A percentile compares a stretch with the other conserved stretches of the same genome.
Conservation (phyloP, 1,140 invertebrate genomes). For the Bombus superbus region DNA sequence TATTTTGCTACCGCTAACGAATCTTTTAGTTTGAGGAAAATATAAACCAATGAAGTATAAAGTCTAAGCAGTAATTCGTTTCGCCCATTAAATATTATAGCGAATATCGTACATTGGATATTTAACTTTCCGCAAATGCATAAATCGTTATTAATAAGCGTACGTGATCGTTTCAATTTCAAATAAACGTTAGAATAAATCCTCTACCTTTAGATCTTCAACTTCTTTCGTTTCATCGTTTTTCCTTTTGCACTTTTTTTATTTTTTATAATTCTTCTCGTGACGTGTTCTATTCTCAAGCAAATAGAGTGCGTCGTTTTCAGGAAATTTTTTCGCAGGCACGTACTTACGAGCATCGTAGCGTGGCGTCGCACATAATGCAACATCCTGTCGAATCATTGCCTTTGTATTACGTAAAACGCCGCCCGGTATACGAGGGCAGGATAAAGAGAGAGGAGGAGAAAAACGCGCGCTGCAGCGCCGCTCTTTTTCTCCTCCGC, state of each 20-base stretch:
- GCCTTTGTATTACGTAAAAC: slow-evolving; percentile 6
- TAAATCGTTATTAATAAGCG: too few species aligned
- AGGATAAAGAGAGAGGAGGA: background rate
- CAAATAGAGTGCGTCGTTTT: background rate
- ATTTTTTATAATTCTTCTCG: too few species aligned
- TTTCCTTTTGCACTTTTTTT: background rate
- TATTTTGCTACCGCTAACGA: too few species aligned
- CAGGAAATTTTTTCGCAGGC: background rate
- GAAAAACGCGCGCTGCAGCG: background rate
- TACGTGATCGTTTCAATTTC: background rate
- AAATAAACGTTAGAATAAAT: background rate
- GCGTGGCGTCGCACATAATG: slow-evolving; percentile 10
- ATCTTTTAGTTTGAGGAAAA: too few species aligned
- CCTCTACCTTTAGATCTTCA: background rate
- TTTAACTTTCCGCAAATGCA: too few species aligned
- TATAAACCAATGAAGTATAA: too few species aligned
- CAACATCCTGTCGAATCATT: slow-evolving; percentile 48
- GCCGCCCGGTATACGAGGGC: too few species aligned
- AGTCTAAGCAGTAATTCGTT: too few species aligned
- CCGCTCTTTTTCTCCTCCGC: background rate
- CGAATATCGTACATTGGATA: too few species aligned
- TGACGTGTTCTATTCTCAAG: background rate
- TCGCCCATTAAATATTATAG: too few species aligned
- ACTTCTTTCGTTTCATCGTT: background rate
- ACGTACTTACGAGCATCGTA: slow-evolving; percentile 6